Percentiles rank a stretch among this genome's conserved stretches.
Evolutionary conservation across 2,888 invertebrate species (phyloP).

Genomic region (Criorhina ranunculi): DNA sequence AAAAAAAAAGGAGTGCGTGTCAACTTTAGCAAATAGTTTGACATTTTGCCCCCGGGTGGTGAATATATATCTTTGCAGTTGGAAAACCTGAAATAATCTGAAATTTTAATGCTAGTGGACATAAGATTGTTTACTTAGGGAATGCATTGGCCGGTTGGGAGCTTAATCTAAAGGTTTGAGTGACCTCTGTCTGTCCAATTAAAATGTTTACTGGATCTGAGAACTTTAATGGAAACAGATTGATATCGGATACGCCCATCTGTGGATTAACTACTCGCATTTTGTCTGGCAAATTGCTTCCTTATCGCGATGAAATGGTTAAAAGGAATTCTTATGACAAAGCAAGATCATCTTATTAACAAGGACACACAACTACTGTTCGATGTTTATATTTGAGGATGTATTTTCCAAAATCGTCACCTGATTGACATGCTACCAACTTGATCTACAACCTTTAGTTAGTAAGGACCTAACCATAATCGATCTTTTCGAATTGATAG

Average conservation of each 20-base stretch:
- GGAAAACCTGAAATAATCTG: conserved; percentile 39
- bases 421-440: too few relatives aligned
- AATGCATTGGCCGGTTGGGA: background rate
- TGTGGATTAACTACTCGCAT: conserved; percentile 2
- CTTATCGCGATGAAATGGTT: background rate
- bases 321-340: background rate
- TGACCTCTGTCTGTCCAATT: background rate
- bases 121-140: background rate
- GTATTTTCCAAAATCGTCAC: too few relatives aligned
- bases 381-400: too few relatives aligned
- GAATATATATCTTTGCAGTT: conserved; percentile 19
- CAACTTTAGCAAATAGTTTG: conserved; percentile 39
- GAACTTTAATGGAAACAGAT: background rate
- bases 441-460: too few relatives aligned
- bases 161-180: background rate
- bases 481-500: too few relatives aligned
- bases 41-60: conserved; percentile 11
- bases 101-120: conserved; percentile 2
- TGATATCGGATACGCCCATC: background rate
- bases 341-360: too few relatives aligned
- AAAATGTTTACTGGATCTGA: background rate
- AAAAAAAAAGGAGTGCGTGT: conserved; percentile 17
- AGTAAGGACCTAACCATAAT: too few relatives aligned
- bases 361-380: too few relatives aligned
- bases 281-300: background rate